Evolutionary conservation across 2,113 vertebrate species (phyloP).

Genomic region (Crotalus helleri): DNA sequence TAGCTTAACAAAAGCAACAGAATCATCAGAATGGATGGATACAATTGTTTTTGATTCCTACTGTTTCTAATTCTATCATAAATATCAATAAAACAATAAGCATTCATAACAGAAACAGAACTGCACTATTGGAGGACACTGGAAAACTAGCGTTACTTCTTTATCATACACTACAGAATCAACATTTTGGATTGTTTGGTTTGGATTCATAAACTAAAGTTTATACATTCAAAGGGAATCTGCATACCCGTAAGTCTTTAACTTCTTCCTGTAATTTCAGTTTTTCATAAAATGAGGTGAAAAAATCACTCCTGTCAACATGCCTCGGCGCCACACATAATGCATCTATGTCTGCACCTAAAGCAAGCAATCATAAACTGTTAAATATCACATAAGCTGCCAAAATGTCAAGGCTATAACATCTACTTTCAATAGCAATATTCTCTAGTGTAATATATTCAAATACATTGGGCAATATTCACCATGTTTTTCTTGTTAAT

Average conservation of each 20-base stretch:
- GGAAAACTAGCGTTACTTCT: background rate
- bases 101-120: background rate
- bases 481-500: background rate
- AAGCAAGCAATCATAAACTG: slow-evolving; percentile 41
- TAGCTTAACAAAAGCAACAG: background rate
- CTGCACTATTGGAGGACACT: background rate
- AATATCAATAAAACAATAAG: background rate
- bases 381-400: background rate
- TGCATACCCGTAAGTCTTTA: slow-evolving; percentile 82
- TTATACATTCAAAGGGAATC: background rate
- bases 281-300: slow-evolving; percentile 88
- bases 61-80: background rate
- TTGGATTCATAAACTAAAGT: background rate
- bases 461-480: background rate
- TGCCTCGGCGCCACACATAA: slow-evolving; percentile 87
- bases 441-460: background rate
- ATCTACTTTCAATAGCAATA: background rate
- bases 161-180: background rate
- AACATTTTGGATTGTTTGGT: background rate
- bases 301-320: slow-evolving; percentile 86
- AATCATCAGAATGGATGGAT: background rate
- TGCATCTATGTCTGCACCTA: slow-evolving; percentile 90
- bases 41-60: background rate
- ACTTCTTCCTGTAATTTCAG: slow-evolving; percentile 87
- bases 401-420: background rate